Conservation (phyloP, 2,113 vertebrate species). For the Psilopsiagon aymara region DNA sequence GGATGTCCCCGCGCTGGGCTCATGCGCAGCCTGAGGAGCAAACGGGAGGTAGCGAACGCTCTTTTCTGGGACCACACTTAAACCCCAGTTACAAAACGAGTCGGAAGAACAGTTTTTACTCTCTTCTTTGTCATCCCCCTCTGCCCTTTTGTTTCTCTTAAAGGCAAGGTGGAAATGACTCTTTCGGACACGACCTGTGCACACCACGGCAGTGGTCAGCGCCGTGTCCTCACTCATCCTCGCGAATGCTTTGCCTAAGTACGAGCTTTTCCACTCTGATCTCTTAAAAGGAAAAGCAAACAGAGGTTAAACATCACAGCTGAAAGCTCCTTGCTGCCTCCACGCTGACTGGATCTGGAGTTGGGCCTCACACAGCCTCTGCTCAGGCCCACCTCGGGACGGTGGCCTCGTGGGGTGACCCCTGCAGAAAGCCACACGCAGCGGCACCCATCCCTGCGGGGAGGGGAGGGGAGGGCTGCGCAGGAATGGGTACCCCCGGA, state of each 20-base stretch:
- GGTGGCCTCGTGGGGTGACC: background rate
- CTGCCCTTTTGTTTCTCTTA: background rate
- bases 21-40: fast-evolving
- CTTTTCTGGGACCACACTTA: background rate
- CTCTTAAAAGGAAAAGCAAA: background rate
- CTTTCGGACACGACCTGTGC: background rate
- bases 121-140: background rate
- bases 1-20: background rate
- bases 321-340: background rate
- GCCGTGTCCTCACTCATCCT: background rate
- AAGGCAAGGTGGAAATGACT: background rate
- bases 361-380: background rate
- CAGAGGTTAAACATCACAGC: fast-evolving
- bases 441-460: background rate
- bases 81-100: background rate
- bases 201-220: background rate
- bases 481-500: background rate
- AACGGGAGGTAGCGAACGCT: fast-evolving
- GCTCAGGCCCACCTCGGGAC: background rate
- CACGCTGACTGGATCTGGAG: no score
- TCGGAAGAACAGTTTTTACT: background rate
- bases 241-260: background rate
- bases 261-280: background rate
- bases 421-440: background rate
- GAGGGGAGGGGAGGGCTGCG: background rate